Conservation (phyloP, 2,888 invertebrate species). For the Luperina testacea region DNA sequence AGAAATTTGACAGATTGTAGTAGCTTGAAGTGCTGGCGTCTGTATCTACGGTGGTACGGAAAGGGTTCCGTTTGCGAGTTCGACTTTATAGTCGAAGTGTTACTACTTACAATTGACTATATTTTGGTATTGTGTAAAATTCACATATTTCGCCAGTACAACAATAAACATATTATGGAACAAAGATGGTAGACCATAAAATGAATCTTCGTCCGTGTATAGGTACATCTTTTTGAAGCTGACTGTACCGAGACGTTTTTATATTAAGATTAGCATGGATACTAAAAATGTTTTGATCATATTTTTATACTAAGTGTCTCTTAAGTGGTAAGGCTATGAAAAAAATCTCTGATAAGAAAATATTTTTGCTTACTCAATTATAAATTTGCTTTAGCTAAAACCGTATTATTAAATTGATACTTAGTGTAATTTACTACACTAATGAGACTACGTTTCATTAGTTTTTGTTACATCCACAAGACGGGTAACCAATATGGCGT, state of each 20-base stretch:
- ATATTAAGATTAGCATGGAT: slow-evolving; percentile 28
- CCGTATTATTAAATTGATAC: background rate
- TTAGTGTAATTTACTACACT: background rate
- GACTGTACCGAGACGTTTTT: slow-evolving; percentile 10
- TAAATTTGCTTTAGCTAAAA: background rate
- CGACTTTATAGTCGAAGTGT: background rate
- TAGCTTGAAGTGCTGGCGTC: too few relatives aligned
- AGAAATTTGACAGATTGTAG: too few relatives aligned
- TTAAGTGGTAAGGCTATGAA: background rate
- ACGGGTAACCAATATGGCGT: slow-evolving; percentile 3
- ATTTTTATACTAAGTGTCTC: background rate
- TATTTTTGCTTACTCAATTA: background rate
- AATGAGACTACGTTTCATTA: slow-evolving; percentile 5
- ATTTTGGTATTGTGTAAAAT: background rate
- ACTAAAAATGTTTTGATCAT: slow-evolving; percentile 32
- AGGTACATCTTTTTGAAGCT: background rate
- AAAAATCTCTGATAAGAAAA: background rate
- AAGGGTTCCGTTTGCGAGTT: background rate
- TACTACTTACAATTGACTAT: background rate
- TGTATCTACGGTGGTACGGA: background rate
- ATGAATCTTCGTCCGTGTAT: background rate
- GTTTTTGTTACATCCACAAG: background rate
- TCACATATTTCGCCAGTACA: background rate
- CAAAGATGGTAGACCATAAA: background rate
- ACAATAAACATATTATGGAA: background rate